Evolutionary conservation across 2,888 invertebrate species (phyloP).

Genomic region (Silvanus unidentatus): DNA sequence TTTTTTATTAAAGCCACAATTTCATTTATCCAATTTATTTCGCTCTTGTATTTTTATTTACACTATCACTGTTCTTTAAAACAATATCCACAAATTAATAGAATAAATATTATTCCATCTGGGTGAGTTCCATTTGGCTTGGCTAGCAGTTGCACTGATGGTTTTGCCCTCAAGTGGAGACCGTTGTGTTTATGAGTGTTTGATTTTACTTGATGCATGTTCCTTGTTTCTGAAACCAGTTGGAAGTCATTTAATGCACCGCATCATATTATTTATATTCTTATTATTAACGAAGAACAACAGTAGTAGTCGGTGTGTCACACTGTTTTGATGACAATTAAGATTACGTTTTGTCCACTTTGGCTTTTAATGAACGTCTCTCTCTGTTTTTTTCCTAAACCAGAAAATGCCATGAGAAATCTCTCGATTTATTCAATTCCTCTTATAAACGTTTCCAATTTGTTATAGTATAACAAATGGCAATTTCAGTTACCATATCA

Average conservation of each 20-base stretch:
- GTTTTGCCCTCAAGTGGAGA: no score
- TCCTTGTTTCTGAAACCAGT: conserved; percentile 1
- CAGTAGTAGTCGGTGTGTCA: not conserved
- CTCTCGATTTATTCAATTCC: no score
- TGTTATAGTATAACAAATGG: conserved; percentile 36
- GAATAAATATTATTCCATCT: not conserved
- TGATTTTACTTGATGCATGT: no score
- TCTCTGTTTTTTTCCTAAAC: no score
- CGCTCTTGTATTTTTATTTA: not conserved
- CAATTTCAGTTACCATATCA: conserved; percentile 39
- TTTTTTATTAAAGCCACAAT: not conserved
- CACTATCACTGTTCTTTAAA: not conserved
- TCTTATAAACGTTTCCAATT: conserved; percentile 34
- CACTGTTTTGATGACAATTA: conserved; percentile 11
- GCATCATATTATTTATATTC: not conserved
- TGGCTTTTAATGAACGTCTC: no score
- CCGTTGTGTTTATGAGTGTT: no score
- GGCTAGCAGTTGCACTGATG: no score
- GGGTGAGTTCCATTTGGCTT: not conserved
- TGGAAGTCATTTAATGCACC: not conserved
- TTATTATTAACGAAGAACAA: not conserved
- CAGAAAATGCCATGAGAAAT: no score
- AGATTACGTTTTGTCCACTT: conserved; percentile 2
- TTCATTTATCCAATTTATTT: not conserved
- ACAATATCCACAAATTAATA: not conserved